Evolutionary conservation across 2,797 vertebrate species (phyloP).

Genomic region (Mormyrops boulengeri): DNA sequence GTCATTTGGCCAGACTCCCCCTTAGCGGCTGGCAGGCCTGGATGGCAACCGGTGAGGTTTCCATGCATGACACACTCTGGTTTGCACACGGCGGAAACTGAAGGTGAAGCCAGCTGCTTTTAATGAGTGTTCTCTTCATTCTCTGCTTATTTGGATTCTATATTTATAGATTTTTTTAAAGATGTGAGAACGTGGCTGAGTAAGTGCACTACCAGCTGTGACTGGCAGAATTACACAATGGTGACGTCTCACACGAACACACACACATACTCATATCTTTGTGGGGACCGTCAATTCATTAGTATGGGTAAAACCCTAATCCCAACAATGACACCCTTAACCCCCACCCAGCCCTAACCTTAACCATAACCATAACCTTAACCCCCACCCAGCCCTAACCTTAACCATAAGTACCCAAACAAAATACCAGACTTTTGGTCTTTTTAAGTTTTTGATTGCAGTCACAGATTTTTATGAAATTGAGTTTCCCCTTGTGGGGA

Average conservation of each 20-base stretch:
- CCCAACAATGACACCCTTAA: too few relatives aligned
- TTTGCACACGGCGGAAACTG: neutral
- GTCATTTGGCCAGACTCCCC: neutral
- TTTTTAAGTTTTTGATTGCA: too few relatives aligned
- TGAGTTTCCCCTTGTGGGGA: too few relatives aligned
- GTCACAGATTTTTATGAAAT: too few relatives aligned
- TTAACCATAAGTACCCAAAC: neutral
- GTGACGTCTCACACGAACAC: neutral
- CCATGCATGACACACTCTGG: neutral
- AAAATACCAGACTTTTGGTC: too few relatives aligned
- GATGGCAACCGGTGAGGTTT: neutral
- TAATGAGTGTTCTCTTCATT: neutral
- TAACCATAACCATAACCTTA: too few relatives aligned
- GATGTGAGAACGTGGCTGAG: neutral
- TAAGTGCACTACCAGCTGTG: neutral
- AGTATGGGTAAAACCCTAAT: neutral
- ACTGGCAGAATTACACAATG: neutral
- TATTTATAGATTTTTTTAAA: neutral
- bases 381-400: neutral
- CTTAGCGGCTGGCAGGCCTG: neutral
- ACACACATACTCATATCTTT: neutral
- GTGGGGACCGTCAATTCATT: neutral
- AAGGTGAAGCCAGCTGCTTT: neutral
- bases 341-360: neutral
- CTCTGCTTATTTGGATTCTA: neutral